A percentile compares a stretch with the other conserved stretches of the same genome.
phyloP scores from a whole-genome alignment of 2,888 invertebrate genomes.

The Drosophila phalerata region DNA sequence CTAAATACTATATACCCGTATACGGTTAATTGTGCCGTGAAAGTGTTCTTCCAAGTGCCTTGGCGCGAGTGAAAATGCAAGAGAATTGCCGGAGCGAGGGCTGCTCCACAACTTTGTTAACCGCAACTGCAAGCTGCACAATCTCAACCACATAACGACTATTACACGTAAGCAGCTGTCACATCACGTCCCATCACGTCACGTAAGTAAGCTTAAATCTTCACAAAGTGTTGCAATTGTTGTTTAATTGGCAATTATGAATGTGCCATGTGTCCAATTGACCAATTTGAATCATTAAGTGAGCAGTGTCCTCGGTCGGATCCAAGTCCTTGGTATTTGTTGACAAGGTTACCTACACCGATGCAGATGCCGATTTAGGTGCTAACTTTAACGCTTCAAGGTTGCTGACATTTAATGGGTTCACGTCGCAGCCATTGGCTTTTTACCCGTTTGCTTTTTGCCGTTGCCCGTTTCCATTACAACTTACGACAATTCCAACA shows the following conservation, averaged over 20 bases:
- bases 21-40: constrained; percentile 3
- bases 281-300: constrained; percentile 48
- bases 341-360: constrained; percentile 48
- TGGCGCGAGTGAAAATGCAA: constrained; percentile 42
- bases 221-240: constrained; percentile 17
- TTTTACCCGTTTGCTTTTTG: constrained; percentile 26
- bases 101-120: constrained; percentile 25
- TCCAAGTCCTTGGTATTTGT: constrained; percentile 4
- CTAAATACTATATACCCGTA: background rate
- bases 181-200: constrained; percentile 42
- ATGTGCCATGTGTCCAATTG: constrained; percentile 32
- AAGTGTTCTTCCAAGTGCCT: constrained; percentile 23
- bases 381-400: constrained; percentile 69
- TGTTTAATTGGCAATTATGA: constrained; percentile 22
- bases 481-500: constrained; percentile 36
- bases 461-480: constrained; percentile 33
- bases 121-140: constrained; percentile 1
- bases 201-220: constrained; percentile 43
- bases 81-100: constrained; percentile 3
- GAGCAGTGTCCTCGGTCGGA: constrained; percentile 15
- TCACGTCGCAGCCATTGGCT: constrained; percentile 44
- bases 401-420: constrained; percentile 56
- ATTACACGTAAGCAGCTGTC: constrained; percentile 2
- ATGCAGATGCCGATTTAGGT: constrained; percentile 37
- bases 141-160: constrained; percentile 6